Evolutionary conservation across 2,797 vertebrate genomes (phyloP).

Genomic region (Valencia hispanica): DNA sequence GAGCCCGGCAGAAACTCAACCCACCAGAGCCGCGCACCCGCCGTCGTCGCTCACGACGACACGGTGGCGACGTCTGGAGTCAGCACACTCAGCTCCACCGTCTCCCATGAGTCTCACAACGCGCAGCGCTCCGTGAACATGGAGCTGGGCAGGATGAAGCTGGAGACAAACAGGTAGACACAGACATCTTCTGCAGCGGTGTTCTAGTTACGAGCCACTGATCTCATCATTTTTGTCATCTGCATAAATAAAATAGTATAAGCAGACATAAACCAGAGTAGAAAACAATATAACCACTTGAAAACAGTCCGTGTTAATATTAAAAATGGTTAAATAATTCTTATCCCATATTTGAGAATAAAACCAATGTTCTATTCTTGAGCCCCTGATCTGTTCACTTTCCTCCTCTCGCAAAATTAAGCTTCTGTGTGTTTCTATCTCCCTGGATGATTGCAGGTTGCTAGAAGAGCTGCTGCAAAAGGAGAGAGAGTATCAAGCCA

Average conservation of each 20-base stretch:
- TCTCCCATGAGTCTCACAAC: slow-evolving; percentile 91
- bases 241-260: no score
- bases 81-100: slow-evolving; percentile 97
- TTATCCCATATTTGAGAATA: no score
- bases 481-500: slow-evolving; percentile 93
- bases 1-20: slow-evolving; percentile 78
- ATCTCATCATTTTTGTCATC: neutral
- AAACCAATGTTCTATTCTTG: neutral
- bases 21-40: slow-evolving; percentile 78
- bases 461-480: slow-evolving; percentile 93
- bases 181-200: neutral
- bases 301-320: no score
- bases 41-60: slow-evolving; percentile 85
- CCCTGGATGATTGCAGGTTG: slow-evolving; percentile 78
- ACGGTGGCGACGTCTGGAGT: slow-evolving; percentile 94
- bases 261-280: no score
- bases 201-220: neutral
- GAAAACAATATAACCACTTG: no score
- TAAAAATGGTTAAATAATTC: no score
- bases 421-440: neutral
- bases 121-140: slow-evolving; percentile 89
- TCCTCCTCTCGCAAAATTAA: neutral
- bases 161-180: slow-evolving; percentile 90
- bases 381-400: neutral
- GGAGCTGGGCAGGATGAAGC: slow-evolving; percentile 93